Conservation (phyloP, 2,888 invertebrate species). For the Nysson spinosus region DNA sequence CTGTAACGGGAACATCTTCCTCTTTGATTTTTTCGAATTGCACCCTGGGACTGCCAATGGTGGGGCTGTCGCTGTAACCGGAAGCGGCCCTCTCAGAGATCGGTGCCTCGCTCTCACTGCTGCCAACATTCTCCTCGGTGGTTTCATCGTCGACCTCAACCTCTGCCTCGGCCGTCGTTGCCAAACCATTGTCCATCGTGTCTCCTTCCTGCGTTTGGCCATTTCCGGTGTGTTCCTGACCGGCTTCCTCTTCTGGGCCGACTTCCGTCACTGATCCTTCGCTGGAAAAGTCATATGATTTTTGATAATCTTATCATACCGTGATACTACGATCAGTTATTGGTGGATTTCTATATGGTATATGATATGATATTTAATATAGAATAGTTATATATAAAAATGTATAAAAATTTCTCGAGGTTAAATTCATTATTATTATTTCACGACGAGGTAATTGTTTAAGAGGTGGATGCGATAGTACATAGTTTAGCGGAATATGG, state of each 20-base stretch:
- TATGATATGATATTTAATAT: no score
- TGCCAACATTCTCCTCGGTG: slow-evolving; percentile 50
- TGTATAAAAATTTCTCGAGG: no score
- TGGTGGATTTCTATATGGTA: no score
- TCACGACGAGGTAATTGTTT: no score
- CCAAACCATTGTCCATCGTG: slow-evolving; percentile 63
- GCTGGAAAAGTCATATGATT: slow-evolving; percentile 52
- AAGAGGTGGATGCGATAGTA: no score
- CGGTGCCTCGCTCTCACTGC: slow-evolving; percentile 72
- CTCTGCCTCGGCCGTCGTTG: slow-evolving; percentile 32
- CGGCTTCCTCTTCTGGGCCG: slow-evolving; percentile 68
- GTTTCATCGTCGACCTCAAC: slow-evolving; percentile 49
- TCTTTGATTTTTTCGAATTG: slow-evolving; percentile 74
- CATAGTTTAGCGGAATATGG: no score
- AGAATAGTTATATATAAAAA: no score
- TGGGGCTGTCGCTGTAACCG: slow-evolving; percentile 66
- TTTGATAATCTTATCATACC: neutral
- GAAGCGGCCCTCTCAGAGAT: slow-evolving; percentile 74
- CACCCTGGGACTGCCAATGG: slow-evolving; percentile 70
- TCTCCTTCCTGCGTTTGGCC: slow-evolving; percentile 55
- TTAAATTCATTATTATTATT: no score
- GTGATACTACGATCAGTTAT: no score
- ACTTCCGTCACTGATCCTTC: slow-evolving; percentile 73
- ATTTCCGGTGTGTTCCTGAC: slow-evolving; percentile 16
- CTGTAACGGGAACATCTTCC: slow-evolving; percentile 59